These are phyloP conservation scores for Amphiura filiformis DNA, from an alignment of 35 echinoderm and acorn worm genomes.

Conservation along the genomic window DNA sequence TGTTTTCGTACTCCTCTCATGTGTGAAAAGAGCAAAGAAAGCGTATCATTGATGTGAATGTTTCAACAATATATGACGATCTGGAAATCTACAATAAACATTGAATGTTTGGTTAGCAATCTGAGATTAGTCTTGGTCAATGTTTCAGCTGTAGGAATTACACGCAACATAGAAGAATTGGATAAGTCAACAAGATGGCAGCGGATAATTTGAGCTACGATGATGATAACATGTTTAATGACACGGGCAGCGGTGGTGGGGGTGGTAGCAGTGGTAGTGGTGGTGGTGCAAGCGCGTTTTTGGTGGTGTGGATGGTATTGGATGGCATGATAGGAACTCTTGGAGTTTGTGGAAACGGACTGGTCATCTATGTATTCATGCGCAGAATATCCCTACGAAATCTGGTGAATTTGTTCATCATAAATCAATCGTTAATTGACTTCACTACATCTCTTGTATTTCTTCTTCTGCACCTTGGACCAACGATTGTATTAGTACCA, in stretches of 20 bases:
- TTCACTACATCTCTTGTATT: slow-evolving; percentile 70
- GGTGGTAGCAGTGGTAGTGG: background rate
- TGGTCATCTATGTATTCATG: slow-evolving; percentile 79
- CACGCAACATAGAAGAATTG: no score
- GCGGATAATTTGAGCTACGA: no score
- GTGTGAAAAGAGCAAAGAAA: no score
- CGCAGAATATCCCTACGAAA: slow-evolving; percentile 51
- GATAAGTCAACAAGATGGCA: no score
- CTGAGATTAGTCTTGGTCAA: no score
- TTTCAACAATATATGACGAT: no score
- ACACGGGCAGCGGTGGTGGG: background rate
- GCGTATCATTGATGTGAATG: no score
- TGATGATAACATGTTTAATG: no score
- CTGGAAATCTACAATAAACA: no score
- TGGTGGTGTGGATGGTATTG: slow-evolving; percentile 23
- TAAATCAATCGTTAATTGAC: slow-evolving; percentile 89
- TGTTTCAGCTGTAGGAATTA: no score
- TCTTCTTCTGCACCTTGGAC: slow-evolving; percentile 57
- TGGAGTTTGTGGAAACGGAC: slow-evolving; percentile 68
- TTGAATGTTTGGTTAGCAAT: no score
- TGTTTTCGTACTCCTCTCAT: no score
- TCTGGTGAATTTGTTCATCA: slow-evolving; percentile 82
- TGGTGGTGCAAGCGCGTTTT: background rate
- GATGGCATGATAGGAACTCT: slow-evolving; percentile 56
- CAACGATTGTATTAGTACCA: slow-evolving; percentile 28